Conservation (phyloP, 53 echinoderm and acorn worm species). For the Patiria pectinifera region DNA sequence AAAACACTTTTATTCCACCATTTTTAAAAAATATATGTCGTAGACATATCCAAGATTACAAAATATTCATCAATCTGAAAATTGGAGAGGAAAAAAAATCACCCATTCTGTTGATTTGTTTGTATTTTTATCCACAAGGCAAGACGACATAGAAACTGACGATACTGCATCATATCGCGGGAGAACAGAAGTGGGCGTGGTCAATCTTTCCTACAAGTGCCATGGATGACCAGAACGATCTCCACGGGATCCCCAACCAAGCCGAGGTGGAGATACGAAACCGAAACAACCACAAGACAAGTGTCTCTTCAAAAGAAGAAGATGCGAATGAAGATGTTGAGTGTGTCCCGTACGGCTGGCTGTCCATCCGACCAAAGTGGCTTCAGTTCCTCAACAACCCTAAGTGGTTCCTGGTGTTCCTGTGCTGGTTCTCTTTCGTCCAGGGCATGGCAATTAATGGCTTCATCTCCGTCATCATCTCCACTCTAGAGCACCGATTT, state of each 20-base stretch:
- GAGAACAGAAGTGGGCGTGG: background rate
- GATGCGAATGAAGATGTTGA: slow-evolving; percentile 39
- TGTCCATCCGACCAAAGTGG: slow-evolving; percentile 60
- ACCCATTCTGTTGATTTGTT: too few species aligned
- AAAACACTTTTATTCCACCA: too few species aligned
- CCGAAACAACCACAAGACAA: background rate
- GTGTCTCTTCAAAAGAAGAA: background rate
- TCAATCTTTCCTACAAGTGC: background rate
- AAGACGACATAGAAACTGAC: too few species aligned
- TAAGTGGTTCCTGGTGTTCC: slow-evolving; percentile 85
- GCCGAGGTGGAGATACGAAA: slow-evolving; percentile 29
- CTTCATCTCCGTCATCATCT: slow-evolving; percentile 85
- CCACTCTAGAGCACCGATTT: slow-evolving; percentile 86
- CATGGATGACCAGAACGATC: background rate
- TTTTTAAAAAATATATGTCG: too few species aligned
- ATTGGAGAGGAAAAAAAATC: too few species aligned
- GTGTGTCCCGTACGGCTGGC: slow-evolving; percentile 64
- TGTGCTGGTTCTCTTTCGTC: slow-evolving; percentile 79
- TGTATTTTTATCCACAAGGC: too few species aligned
- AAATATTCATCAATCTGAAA: too few species aligned
- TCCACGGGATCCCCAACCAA: background rate
- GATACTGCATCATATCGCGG: background rate
- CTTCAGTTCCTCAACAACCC: slow-evolving; percentile 76
- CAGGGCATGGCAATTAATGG: slow-evolving; percentile 96
- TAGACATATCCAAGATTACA: too few species aligned